phyloP scores from a whole-genome alignment of 2,888 invertebrate genomes.

The Podotricha telesiphe region DNA sequence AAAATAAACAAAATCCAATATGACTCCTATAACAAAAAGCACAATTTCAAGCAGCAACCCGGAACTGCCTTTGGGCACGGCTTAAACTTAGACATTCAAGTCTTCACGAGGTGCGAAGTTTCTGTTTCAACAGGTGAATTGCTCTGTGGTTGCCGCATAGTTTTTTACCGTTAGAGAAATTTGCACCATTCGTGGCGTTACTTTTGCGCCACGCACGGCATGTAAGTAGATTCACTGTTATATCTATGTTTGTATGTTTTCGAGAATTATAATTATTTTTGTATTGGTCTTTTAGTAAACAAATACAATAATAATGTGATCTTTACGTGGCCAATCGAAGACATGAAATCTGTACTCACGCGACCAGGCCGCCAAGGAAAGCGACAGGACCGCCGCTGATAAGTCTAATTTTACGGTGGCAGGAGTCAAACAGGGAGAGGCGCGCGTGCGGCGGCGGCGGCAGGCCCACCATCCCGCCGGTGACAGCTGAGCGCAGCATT shows the following conservation, averaged over 20 bases:
- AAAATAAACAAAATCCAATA: not conserved
- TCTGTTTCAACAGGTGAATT: not conserved
- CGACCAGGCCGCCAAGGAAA: slow-evolving; percentile 87
- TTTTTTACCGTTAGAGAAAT: slow-evolving; percentile 43
- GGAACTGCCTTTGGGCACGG: too few species aligned
- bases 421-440: slow-evolving; percentile 87
- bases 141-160: slow-evolving; percentile 16
- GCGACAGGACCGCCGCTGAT: slow-evolving; percentile 87
- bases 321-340: not conserved
- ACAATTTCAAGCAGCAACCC: not conserved
- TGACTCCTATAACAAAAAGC: not conserved
- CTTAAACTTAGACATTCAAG: not conserved
- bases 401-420: slow-evolving; percentile 88
- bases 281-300: not conserved
- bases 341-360: slow-evolving; percentile 80
- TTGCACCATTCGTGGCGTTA: slow-evolving; percentile 15
- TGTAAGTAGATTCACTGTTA: slow-evolving; percentile 16
- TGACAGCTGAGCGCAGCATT: slow-evolving; percentile 75
- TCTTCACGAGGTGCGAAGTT: not conserved
- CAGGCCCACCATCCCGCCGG: slow-evolving; percentile 70
- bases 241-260: not conserved
- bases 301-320: not conserved
- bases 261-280: not conserved
- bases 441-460: slow-evolving; percentile 80
- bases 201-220: slow-evolving; percentile 18